phyloP scores from a whole-genome alignment of 2,888 invertebrate genomes.

The Aphidius colemani region DNA sequence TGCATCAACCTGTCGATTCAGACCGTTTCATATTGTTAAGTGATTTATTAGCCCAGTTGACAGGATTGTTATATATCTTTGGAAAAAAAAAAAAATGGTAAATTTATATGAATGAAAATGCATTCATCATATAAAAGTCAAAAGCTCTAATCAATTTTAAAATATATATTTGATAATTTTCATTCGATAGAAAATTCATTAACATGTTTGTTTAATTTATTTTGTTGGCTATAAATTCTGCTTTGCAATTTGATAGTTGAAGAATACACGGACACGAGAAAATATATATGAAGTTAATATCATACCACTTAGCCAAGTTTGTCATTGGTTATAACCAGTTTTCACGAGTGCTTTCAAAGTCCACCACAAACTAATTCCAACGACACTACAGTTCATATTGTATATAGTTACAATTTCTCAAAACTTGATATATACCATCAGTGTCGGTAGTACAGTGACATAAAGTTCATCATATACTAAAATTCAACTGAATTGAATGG shows the following conservation, averaged over 20 bases:
- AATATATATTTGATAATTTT: not conserved
- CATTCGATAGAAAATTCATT: no score
- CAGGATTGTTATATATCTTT: not conserved
- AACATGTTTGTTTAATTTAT: not conserved
- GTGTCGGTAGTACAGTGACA: no score
- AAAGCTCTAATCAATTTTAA: not conserved
- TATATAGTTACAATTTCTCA: no score
- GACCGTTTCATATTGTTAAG: no score
- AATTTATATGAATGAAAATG: no score
- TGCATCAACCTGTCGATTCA: not conserved
- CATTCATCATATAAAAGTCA: not conserved
- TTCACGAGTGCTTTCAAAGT: slow-evolving; percentile 6
- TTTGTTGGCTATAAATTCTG: slow-evolving; percentile 1
- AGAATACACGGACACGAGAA: not conserved
- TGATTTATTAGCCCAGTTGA: no score
- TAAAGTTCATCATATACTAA: no score
- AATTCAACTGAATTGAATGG: no score
- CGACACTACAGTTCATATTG: not conserved
- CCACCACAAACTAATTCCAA: slow-evolving; percentile 20
- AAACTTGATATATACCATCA: no score
- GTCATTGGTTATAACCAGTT: slow-evolving; percentile 27
- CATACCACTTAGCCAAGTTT: slow-evolving; percentile 34
- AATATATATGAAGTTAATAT: not conserved
- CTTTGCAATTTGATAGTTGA: not conserved
- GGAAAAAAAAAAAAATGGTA: no score